phyloP scores from a whole-genome alignment of 92 coral and sea anemone genomes.

The Blastomussa wellsi region DNA sequence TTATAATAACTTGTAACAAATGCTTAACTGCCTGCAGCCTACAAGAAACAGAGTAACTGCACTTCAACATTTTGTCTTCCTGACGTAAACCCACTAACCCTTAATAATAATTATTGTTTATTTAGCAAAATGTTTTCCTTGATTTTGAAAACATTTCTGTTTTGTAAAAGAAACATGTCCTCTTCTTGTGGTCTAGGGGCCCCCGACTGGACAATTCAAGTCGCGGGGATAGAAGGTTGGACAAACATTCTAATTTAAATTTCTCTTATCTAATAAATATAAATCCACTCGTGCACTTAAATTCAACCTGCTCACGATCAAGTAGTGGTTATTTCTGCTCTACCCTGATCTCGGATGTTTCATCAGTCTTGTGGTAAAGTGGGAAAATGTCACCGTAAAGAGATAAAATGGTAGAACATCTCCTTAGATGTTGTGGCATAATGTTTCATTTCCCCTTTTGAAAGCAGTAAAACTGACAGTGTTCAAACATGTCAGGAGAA shows the following conservation, averaged over 20 bases:
- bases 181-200: slow-evolving; percentile 79
- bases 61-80: neutral
- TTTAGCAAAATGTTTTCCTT: neutral
- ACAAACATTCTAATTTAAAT: slow-evolving; percentile 25
- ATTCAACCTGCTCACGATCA: neutral
- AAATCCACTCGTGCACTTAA: neutral
- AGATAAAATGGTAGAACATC: neutral
- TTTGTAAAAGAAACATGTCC: slow-evolving; percentile 42
- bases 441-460: neutral
- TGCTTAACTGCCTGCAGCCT: neutral
- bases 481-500: neutral
- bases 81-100: neutral
- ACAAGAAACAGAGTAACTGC: neutral
- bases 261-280: slow-evolving; percentile 8
- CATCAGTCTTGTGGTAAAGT: neutral
- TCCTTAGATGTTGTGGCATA: neutral
- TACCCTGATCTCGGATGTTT: neutral
- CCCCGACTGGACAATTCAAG: slow-evolving; percentile 66
- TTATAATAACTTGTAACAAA: neutral
- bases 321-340: neutral
- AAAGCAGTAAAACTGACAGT: too few relatives aligned
- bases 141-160: neutral
- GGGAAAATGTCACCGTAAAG: neutral
- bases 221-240: slow-evolving; percentile 58
- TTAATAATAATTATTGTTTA: neutral